These are phyloP conservation scores for Simalia tracyae DNA, from an alignment of 2,797 vertebrate genomes.

Conservation along the genomic window DNA sequence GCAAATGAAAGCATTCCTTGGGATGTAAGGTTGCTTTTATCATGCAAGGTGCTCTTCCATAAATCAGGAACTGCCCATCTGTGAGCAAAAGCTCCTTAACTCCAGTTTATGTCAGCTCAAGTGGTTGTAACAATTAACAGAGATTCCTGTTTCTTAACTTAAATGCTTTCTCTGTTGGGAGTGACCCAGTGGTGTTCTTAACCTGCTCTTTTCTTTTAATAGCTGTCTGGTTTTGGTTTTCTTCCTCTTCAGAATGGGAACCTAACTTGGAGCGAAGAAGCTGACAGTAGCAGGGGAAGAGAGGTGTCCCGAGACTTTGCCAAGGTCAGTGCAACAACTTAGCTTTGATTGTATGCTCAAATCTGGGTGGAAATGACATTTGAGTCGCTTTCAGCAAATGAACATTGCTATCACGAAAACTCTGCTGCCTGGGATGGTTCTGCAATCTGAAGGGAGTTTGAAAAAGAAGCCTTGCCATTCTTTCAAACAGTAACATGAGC, in stretches of 20 bases:
- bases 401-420: not conserved
- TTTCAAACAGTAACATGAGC: not conserved
- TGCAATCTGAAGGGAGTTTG: not conserved
- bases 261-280: slow-evolving; percentile 85
- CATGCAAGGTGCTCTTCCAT: not conserved
- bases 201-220: not conserved
- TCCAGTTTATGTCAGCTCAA: too few species aligned
- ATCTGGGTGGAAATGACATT: rapidly evolving
- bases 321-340: slow-evolving; percentile 80
- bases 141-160: not conserved
- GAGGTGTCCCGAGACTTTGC: slow-evolving; percentile 96
- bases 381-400: not conserved
- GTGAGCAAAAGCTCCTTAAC: not conserved
- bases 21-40: not conserved
- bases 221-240: not conserved
- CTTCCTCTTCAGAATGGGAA: slow-evolving; percentile 76
- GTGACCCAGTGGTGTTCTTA: not conserved
- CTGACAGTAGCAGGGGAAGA: slow-evolving; percentile 82
- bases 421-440: not conserved
- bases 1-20: not conserved
- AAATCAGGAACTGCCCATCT: not conserved
- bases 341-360: rapidly evolving
- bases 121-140: not conserved
- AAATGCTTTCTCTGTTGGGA: not conserved
- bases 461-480: not conserved